These are phyloP conservation scores for Charadrius vociferus DNA, from an alignment of 2,113 vertebrate species.

Conservation along the genomic window DNA sequence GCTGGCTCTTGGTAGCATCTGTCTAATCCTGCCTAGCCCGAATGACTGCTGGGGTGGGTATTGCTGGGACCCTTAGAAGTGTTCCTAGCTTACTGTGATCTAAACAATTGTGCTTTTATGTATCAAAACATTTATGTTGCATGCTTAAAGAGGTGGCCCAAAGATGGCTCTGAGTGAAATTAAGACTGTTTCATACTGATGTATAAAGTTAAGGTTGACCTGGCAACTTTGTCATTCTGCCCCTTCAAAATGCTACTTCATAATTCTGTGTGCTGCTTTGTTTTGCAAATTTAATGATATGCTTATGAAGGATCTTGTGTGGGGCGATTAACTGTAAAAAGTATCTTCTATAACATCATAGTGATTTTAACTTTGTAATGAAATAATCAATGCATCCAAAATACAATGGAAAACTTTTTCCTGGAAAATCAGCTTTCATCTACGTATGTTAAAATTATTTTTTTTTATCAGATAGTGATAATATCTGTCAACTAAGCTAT, in stretches of 20 bases:
- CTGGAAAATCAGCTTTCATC: background rate
- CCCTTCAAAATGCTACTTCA: background rate
- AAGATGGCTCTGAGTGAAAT: background rate
- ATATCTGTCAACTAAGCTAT: background rate
- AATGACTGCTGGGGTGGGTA: background rate
- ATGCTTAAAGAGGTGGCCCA: background rate
- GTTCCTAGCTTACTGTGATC: background rate
- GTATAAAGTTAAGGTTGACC: background rate
- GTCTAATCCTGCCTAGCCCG: background rate
- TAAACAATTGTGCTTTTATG: background rate
- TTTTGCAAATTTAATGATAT: background rate
- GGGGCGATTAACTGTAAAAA: background rate
- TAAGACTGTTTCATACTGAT: background rate
- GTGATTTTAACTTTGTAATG: background rate
- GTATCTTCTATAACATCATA: background rate
- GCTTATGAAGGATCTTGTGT: background rate
- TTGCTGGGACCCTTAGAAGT: background rate
- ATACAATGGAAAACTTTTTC: background rate
- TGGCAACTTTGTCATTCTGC: background rate
- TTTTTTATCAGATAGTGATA: background rate
- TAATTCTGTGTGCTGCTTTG: background rate
- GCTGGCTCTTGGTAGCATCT: background rate
- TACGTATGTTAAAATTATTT: background rate
- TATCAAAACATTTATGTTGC: background rate
- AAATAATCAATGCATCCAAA: background rate